Percentiles rank a stretch among this genome's conserved stretches.
phyloP scores from a whole-genome alignment of 2,113 vertebrate genomes.

The Raphicerus campestris region DNA sequence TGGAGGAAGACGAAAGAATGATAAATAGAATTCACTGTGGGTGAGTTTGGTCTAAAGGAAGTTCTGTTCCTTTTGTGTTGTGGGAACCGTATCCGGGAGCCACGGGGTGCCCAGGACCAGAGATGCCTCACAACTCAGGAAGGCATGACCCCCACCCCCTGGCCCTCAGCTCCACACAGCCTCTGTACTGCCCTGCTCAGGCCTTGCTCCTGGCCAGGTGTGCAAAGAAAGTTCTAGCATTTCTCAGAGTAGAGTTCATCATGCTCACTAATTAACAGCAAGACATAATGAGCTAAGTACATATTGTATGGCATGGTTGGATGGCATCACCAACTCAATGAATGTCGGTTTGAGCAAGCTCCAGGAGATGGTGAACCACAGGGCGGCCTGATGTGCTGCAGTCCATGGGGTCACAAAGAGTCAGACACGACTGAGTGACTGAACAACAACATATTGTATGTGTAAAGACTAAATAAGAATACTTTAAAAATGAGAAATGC shows the following conservation, averaged over 20 bases:
- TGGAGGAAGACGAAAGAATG: background rate
- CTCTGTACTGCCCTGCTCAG: background rate
- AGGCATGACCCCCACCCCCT: rapidly evolving
- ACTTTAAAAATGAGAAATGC: background rate
- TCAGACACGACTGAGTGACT: background rate
- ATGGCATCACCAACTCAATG: background rate
- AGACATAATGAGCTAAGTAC: background rate
- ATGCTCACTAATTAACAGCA: background rate
- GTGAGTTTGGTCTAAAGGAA: background rate
- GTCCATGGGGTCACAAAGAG: background rate
- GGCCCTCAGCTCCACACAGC: rapidly evolving
- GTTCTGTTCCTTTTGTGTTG: background rate
- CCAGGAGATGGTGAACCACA: background rate
- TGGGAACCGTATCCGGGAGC: background rate
- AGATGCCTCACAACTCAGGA: background rate
- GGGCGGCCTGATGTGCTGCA: background rate
- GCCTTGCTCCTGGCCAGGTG: background rate
- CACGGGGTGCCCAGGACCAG: rapidly evolving
- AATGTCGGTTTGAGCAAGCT: background rate
- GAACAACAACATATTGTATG: background rate
- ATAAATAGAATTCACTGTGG: too few relatives aligned
- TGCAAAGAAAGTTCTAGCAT: background rate
- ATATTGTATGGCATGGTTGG: background rate
- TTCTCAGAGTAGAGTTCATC: background rate
- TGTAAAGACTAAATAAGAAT: background rate